A percentile compares a stretch with the other conserved stretches of the same genome.
Conservation (phyloP, 2,888 invertebrate species). For the Sisyra terminalis region DNA sequence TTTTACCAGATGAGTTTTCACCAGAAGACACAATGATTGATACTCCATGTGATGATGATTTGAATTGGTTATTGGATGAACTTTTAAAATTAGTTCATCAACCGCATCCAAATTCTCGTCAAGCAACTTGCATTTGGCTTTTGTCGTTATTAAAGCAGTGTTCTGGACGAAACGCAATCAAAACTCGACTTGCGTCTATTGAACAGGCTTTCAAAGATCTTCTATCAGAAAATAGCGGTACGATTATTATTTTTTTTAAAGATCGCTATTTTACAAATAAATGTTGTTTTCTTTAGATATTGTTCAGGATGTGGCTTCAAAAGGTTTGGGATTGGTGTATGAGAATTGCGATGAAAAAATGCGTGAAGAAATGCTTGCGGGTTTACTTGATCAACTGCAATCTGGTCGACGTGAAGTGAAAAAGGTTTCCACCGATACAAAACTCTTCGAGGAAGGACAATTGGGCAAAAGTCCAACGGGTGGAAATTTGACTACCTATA, state of each 20-base stretch:
- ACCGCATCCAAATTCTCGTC: slow-evolving; percentile 72
- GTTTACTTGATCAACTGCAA: slow-evolving; percentile 66
- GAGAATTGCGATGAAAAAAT: slow-evolving; percentile 58
- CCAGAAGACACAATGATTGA: slow-evolving; percentile 18
- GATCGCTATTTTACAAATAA: neutral
- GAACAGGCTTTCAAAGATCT: slow-evolving; percentile 78
- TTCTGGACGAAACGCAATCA: slow-evolving; percentile 48
- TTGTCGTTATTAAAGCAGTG: slow-evolving; percentile 71
- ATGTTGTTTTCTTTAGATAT: slow-evolving; percentile 44
- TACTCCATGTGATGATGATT: slow-evolving; percentile 39
- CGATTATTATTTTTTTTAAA: slow-evolving; percentile 16
- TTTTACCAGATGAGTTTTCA: slow-evolving; percentile 31
- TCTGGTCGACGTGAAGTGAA: slow-evolving; percentile 57
- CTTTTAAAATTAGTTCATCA: slow-evolving; percentile 48
- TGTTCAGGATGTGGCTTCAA: slow-evolving; percentile 85
- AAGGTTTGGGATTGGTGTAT: slow-evolving; percentile 78
- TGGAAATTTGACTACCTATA: slow-evolving; percentile 81
- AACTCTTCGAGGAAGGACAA: slow-evolving; percentile 77
- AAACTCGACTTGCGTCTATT: slow-evolving; percentile 44
- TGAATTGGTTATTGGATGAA: slow-evolving; percentile 54
- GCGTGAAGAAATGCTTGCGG: slow-evolving; percentile 53
- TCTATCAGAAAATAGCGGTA: slow-evolving; percentile 79
- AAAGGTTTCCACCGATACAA: slow-evolving; percentile 65
- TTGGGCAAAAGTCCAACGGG: slow-evolving; percentile 76
- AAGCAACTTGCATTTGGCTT: slow-evolving; percentile 78